Percentiles rank a stretch among this genome's conserved stretches.
phyloP scores from a whole-genome alignment of 2,888 invertebrate genomes.

The Harpalus rufipes region DNA sequence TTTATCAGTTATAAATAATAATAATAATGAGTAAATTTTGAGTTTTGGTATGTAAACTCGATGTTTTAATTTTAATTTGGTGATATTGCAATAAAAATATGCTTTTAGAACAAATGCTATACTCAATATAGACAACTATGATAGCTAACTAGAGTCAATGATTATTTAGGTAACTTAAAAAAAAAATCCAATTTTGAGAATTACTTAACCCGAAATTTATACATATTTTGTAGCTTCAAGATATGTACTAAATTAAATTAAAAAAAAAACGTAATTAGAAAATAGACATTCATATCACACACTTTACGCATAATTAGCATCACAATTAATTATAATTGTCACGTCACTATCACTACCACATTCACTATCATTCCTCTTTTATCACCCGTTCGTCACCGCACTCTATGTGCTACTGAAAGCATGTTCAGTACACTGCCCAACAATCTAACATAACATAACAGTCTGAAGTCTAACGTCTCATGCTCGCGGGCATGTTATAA shows the following conservation, averaged over 20 bases:
- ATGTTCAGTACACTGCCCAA: conserved; percentile 2
- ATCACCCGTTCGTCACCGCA: conserved; percentile 15
- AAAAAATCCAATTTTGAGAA: too few relatives aligned
- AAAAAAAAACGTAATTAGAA: neutral
- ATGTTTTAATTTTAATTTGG: too few relatives aligned
- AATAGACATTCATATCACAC: neutral
- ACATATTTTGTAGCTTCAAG: too few relatives aligned
- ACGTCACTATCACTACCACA: conserved; percentile 5
- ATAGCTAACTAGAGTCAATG: too few relatives aligned
- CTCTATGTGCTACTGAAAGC: conserved; percentile 1
- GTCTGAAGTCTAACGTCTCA: conserved; percentile 47
- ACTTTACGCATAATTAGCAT: neutral
- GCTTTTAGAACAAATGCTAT: too few relatives aligned
- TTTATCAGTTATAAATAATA: too few relatives aligned
- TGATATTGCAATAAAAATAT: too few relatives aligned
- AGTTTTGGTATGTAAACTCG: too few relatives aligned
- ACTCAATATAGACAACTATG: too few relatives aligned
- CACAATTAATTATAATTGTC: neutral
- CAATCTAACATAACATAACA: conserved; percentile 23
- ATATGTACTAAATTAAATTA: neutral
- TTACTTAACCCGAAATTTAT: too few relatives aligned
- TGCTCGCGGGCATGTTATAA: conserved; percentile 16
- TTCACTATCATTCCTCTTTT: neutral
- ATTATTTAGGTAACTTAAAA: too few relatives aligned
- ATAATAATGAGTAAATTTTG: too few relatives aligned